Evolutionary conservation across 2,888 invertebrate species (phyloP).

Genomic region (Acanthosepion esculentum): DNA sequence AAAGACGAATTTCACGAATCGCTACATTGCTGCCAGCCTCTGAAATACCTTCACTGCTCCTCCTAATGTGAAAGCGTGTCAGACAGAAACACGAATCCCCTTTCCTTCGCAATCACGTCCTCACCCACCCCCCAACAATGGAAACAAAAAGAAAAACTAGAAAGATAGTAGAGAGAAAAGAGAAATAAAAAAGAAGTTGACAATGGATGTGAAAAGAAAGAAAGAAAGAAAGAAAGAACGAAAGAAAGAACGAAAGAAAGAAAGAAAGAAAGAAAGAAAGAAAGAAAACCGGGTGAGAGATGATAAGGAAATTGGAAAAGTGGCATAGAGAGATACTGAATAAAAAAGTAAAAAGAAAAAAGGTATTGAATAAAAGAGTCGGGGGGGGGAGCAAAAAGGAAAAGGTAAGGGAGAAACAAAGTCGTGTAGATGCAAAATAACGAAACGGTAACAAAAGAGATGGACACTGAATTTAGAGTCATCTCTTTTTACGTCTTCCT

Average conservation of each 20-base stretch:
- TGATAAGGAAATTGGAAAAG: neutral
- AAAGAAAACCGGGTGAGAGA: neutral
- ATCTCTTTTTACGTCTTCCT: no score
- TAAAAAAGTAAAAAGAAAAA: no score
- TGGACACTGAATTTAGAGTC: no score
- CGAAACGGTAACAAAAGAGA: no score
- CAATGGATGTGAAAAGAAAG: neutral
- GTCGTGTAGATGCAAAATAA: no score
- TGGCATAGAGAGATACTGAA: no score
- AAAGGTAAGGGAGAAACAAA: neutral
- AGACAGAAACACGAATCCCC: conserved; percentile 4
- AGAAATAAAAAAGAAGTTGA: neutral
- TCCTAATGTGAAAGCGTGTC: neutral
- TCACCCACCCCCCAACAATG: neutral
- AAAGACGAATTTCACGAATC: neutral
- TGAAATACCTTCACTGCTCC: neutral
- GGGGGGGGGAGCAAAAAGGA: neutral
- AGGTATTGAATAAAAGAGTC: neutral
- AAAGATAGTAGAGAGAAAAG: neutral
- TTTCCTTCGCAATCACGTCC: neutral
- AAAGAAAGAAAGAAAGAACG: neutral
- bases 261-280: neutral
- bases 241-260: neutral
- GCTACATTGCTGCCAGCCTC: neutral
- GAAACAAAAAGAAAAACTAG: neutral